These are phyloP conservation scores for Darevskia nairensis DNA, from an alignment of 2,797 vertebrate species.

Conservation along the genomic window DNA sequence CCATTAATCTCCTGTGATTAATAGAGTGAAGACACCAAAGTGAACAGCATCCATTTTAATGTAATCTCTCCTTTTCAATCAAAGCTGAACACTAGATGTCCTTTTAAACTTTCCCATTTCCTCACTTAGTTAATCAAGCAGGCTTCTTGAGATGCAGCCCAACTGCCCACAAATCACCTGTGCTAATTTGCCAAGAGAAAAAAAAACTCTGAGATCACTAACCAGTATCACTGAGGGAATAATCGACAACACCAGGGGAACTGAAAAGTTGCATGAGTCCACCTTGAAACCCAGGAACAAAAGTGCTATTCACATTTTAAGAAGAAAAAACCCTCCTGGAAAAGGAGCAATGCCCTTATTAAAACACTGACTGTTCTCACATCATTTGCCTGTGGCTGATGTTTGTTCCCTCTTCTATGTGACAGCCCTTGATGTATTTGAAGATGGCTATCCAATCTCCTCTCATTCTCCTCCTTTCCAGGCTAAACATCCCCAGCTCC, in stretches of 20 bases:
- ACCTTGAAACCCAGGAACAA: constrained; percentile 77
- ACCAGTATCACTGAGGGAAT: constrained; percentile 69
- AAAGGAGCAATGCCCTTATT: constrained; percentile 55
- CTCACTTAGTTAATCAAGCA: constrained; percentile 56
- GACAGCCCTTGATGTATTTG: too few relatives aligned
- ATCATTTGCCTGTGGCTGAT: constrained; percentile 25
- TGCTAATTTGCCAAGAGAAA: constrained; percentile 56
- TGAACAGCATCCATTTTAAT: constrained; percentile 30
- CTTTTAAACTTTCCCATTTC: constrained; percentile 52
- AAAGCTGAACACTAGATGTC: constrained; percentile 11
- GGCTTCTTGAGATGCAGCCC: constrained; percentile 14
- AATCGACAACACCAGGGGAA: constrained; percentile 74
- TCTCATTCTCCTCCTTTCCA: too few relatives aligned
- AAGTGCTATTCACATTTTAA: constrained; percentile 69
- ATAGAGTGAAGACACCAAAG: neutral
- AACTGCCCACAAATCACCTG: constrained; percentile 62
- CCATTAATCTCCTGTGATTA: constrained; percentile 28
- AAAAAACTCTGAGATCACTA: constrained; percentile 66
- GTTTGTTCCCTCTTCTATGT: too few relatives aligned
- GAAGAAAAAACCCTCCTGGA: constrained; percentile 8
- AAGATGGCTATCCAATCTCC: too few relatives aligned
- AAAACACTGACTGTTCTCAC: constrained; percentile 62
- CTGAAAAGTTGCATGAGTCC: constrained; percentile 70
- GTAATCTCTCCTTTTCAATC: constrained; percentile 12
- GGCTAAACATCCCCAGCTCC: too few relatives aligned